A percentile compares a stretch with the other conserved stretches of the same genome.
These are phyloP conservation scores for Acronicta alni DNA, from an alignment of 2,888 invertebrate species.

Conservation along the genomic window DNA sequence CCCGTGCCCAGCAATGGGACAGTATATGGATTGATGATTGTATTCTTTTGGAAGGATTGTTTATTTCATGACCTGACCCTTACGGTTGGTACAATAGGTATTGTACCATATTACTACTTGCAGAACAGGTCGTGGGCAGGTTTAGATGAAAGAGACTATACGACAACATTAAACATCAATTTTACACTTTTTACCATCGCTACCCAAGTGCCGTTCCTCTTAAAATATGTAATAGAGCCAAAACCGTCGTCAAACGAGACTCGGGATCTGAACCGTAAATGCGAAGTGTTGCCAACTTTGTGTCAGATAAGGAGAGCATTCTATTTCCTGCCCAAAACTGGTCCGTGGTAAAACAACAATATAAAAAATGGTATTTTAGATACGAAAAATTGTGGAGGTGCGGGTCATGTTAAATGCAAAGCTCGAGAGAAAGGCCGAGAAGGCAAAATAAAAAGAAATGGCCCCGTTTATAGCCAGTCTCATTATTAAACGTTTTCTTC, in stretches of 20 bases:
- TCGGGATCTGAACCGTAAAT: slow-evolving; percentile 50
- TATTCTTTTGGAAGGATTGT: too few relatives aligned
- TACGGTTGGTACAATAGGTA: too few relatives aligned
- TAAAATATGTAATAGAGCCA: slow-evolving; percentile 48
- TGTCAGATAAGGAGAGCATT: slow-evolving; percentile 58
- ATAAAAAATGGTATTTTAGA: slow-evolving; percentile 40
- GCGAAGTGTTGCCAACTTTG: slow-evolving; percentile 59
- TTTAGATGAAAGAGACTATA: too few relatives aligned
- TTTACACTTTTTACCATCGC: slow-evolving; percentile 7
- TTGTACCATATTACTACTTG: too few relatives aligned
- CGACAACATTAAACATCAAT: slow-evolving; percentile 2
- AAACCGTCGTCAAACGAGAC: slow-evolving; percentile 48
- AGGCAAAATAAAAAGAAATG: slow-evolving; percentile 76
- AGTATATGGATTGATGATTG: too few relatives aligned
- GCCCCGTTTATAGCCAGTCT: slow-evolving; percentile 73
- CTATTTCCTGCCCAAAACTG: slow-evolving; percentile 51
- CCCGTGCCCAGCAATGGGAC: too few relatives aligned
- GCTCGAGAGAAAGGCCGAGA: slow-evolving; percentile 69
- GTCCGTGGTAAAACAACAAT: slow-evolving; percentile 38
- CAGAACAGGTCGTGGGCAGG: too few relatives aligned
- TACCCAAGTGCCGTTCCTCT: slow-evolving; percentile 20
- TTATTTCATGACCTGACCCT: too few relatives aligned
- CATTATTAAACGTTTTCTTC: slow-evolving; percentile 80
- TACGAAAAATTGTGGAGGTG: slow-evolving; percentile 40
- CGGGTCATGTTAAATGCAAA: slow-evolving; percentile 65